Percentiles rank a stretch among this genome's conserved stretches.
These are phyloP conservation scores for Barypeithes pellucidus DNA, from an alignment of 2,888 invertebrate genomes.

Conservation along the genomic window DNA sequence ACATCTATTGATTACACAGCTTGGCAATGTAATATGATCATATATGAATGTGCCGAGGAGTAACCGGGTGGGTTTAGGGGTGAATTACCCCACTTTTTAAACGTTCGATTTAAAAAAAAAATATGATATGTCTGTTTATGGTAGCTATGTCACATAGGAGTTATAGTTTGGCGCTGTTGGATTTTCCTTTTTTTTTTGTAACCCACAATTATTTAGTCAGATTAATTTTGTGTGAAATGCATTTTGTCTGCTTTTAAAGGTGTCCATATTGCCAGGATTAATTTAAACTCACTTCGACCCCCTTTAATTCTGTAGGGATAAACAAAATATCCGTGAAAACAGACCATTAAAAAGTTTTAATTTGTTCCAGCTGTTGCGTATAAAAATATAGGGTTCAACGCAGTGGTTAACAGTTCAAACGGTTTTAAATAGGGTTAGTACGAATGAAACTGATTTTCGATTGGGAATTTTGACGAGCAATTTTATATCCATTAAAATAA, in stretches of 20 bases:
- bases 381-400: slow-evolving; percentile 5
- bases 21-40: no score
- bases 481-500: no score
- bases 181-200: background rate
- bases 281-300: background rate
- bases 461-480: background rate
- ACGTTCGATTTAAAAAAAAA: no score
- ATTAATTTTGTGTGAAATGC: background rate
- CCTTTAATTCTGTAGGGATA: background rate
- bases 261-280: background rate
- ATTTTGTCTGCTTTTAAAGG: background rate
- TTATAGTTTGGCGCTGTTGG: no score
- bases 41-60: no score
- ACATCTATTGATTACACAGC: no score
- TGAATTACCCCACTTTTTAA: no score
- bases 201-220: background rate
- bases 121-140: no score
- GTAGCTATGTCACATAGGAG: no score
- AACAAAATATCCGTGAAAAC: slow-evolving; percentile 2
- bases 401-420: slow-evolving; percentile 9
- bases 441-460: background rate
- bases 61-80: no score
- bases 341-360: slow-evolving; percentile 17
- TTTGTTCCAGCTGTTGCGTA: slow-evolving; percentile 15
- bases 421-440: background rate